Conservation (phyloP, 2,888 invertebrate species). For the Athalia rosae region DNA sequence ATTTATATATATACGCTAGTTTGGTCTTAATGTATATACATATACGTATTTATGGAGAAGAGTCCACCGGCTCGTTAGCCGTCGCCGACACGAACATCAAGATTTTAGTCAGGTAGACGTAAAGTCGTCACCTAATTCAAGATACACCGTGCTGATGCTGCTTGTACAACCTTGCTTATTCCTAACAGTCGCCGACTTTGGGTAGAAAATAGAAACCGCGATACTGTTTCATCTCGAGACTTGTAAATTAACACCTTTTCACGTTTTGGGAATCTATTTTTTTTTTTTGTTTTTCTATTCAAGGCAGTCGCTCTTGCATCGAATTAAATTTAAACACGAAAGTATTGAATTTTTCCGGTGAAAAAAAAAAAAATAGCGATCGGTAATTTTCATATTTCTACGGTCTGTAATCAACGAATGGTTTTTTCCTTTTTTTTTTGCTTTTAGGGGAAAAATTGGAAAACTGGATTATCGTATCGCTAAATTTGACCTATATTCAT, state of each 20-base stretch:
- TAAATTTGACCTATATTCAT: conserved; percentile 26
- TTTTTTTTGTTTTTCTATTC: too few species aligned
- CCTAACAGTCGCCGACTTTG: neutral
- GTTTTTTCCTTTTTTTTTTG: neutral
- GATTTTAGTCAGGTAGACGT: conserved; percentile 47
- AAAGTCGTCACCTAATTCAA: conserved; percentile 4
- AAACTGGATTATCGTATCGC: neutral
- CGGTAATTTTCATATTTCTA: neutral
- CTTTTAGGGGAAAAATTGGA: too few species aligned
- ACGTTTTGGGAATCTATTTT: too few species aligned
- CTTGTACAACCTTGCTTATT: neutral
- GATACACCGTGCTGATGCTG: neutral
- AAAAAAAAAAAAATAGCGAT: too few species aligned
- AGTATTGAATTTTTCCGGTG: too few species aligned
- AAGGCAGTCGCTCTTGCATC: too few species aligned
- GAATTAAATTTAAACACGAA: too few species aligned
- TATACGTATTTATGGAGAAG: conserved; percentile 16
- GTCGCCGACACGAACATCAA: neutral
- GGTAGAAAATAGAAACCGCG: neutral
- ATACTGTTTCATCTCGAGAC: neutral
- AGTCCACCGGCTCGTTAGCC: conserved; percentile 36
- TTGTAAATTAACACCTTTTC: neutral
- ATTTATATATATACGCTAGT: too few species aligned
- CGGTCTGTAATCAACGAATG: neutral
- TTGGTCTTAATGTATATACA: conserved; percentile 10